These are phyloP conservation scores for Cervus canadensis DNA, from an alignment of 2,113 vertebrate genomes.

Conservation along the genomic window DNA sequence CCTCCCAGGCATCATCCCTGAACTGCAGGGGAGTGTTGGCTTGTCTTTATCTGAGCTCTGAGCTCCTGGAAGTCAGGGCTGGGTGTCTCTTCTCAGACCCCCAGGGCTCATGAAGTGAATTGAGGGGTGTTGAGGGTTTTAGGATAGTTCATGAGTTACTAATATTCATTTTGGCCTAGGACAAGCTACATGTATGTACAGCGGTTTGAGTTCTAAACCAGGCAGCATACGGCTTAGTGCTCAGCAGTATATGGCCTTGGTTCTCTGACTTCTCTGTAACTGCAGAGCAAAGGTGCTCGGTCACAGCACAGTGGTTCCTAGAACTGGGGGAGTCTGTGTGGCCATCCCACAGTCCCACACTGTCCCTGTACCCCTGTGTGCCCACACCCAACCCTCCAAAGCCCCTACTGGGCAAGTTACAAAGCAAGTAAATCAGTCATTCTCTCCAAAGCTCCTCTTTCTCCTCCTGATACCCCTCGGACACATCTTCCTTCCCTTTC, in stretches of 20 bases:
- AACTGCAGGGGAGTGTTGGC: rapidly evolving
- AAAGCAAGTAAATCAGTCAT: rapidly evolving
- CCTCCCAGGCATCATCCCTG: background rate
- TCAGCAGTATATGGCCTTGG: too few relatives aligned
- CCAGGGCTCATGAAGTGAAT: background rate
- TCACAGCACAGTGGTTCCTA: rapidly evolving
- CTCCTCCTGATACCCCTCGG: background rate
- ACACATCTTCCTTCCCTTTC: background rate
- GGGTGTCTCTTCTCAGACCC: background rate
- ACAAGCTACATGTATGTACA: rapidly evolving
- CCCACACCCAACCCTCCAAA: too few relatives aligned
- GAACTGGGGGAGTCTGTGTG: background rate
- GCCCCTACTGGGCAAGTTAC: rapidly evolving
- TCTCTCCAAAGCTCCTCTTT: background rate
- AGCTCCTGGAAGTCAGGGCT: background rate
- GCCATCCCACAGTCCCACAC: rapidly evolving
- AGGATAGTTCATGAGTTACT: background rate
- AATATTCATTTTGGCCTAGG: background rate
- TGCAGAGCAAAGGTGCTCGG: rapidly evolving
- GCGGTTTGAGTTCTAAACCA: background rate
- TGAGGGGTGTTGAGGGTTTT: rapidly evolving
- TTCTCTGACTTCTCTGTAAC: background rate
- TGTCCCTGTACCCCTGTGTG: rapidly evolving
- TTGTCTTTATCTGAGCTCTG: background rate
- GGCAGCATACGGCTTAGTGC: rapidly evolving